Conservation (phyloP, 2,797 vertebrate genomes). For the Denticeps clupeoides region DNA sequence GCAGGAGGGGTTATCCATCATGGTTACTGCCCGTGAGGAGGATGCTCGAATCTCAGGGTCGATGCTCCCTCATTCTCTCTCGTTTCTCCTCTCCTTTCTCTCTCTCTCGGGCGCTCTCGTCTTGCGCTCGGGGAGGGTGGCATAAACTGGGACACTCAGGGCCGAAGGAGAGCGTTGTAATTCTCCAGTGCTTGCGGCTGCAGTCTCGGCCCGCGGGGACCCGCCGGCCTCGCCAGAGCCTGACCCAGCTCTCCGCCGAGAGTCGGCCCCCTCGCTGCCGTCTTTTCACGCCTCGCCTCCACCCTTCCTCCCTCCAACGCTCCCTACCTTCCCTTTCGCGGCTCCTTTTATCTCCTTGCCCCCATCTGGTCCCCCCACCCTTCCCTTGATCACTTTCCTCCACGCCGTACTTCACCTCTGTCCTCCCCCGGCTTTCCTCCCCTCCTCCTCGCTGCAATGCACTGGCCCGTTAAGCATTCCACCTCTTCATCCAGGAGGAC, state of each 20-base stretch:
- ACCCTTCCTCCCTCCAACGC: constrained; percentile 1
- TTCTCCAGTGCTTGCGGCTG: constrained; percentile 37
- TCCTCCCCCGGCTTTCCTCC: neutral
- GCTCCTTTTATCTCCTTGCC: neutral
- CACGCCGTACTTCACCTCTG: neutral
- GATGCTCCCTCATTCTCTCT: constrained; percentile 22
- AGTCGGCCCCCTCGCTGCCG: neutral
- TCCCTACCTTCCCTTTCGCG: neutral
- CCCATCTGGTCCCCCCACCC: neutral
- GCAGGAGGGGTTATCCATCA: constrained; percentile 53
- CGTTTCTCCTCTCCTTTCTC: neutral
- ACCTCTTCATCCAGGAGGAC: too few species aligned
- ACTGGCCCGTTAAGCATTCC: neutral
- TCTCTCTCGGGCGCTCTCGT: constrained; percentile 1
- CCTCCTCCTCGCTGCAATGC: neutral
- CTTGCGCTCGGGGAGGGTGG: constrained; percentile 7
- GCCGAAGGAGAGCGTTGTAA: constrained; percentile 27
- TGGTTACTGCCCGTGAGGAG: constrained; percentile 45
- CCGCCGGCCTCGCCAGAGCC: constrained; percentile 15
- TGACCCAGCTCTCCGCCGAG: constrained; percentile 14
- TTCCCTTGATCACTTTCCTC: neutral
- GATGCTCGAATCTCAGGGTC: constrained; percentile 38
- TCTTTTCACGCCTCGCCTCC: neutral
- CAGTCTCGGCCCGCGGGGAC: constrained; percentile 23
- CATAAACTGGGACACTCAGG: constrained; percentile 21